Evolutionary conservation across 2,888 invertebrate genomes (phyloP).

Genomic region (Megamerina dolium): DNA sequence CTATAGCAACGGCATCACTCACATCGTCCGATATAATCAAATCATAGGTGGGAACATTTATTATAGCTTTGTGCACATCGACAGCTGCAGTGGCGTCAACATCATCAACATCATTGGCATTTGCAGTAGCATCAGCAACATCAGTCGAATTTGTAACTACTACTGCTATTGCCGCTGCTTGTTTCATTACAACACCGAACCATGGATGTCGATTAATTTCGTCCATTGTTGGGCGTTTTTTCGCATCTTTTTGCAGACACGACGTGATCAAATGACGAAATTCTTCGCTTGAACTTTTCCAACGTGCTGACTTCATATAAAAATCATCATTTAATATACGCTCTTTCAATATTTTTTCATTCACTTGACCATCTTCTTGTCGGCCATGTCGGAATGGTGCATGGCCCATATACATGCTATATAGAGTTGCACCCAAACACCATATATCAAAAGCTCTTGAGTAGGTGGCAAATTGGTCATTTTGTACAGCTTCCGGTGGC

Average conservation of each 20-base stretch:
- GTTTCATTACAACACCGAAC: constrained; percentile 22
- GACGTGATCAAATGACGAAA: constrained; percentile 30
- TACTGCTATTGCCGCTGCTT: too few relatives aligned
- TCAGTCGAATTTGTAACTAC: too few relatives aligned
- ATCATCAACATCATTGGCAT: not conserved
- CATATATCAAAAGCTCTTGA: constrained; percentile 92
- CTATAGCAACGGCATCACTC: not conserved
- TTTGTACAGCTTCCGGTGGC: constrained; percentile 81
- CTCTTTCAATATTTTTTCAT: constrained; percentile 25
- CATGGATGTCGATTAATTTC: constrained; percentile 51
- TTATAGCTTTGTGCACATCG: not conserved
- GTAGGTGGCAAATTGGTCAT: constrained; percentile 53
- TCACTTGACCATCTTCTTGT: constrained; percentile 26
- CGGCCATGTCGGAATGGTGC: constrained; percentile 64
- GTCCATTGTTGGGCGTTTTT: constrained; percentile 29
- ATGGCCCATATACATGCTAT: constrained; percentile 68
- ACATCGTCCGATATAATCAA: constrained; percentile 7
- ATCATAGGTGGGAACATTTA: not conserved
- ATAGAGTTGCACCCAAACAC: constrained; percentile 88
- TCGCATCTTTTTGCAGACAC: constrained; percentile 34
- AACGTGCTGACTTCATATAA: constrained; percentile 31
- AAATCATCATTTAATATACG: constrained; percentile 37
- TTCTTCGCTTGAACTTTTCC: constrained; percentile 31
- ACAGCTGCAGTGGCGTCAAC: not conserved
- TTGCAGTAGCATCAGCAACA: constrained; percentile 6